A percentile compares a stretch with the other conserved stretches of the same genome.
These are phyloP conservation scores for Drosophila malerkotliana DNA, from an alignment of 1,140 invertebrate species.

Conservation along the genomic window DNA sequence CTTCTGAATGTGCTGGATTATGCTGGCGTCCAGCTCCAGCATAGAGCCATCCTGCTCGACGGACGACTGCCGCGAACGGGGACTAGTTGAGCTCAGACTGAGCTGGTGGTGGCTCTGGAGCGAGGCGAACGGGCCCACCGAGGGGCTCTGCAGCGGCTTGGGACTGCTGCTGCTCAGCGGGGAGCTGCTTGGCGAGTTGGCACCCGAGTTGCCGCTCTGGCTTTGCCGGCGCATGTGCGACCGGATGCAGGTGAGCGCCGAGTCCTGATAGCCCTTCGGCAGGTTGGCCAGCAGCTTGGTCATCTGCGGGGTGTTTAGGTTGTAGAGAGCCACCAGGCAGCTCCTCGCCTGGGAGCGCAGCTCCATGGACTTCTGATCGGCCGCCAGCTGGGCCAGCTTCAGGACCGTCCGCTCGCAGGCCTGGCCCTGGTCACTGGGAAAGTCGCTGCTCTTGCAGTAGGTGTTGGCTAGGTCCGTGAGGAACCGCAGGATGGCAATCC, in stretches of 20 bases:
- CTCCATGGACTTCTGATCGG: constrained; percentile 90
- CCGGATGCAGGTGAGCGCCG: constrained; percentile 93
- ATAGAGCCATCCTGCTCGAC: constrained; percentile 87
- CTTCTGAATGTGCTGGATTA: constrained; percentile 91
- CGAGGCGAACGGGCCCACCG: constrained; percentile 77
- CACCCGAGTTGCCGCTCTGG: constrained; percentile 84
- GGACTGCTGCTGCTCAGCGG: constrained; percentile 83
- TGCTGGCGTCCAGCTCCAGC: constrained; percentile 90
- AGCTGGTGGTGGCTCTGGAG: constrained; percentile 68
- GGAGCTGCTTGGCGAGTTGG: constrained; percentile 79
- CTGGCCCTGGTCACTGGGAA: constrained; percentile 84
- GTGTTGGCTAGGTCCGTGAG: constrained; percentile 88
- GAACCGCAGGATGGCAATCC: constrained; percentile 90
- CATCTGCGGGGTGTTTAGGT: constrained; percentile 92
- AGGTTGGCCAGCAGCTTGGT: constrained; percentile 93
- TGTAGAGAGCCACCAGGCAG: constrained; percentile 94
- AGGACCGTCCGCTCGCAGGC: constrained; percentile 87
- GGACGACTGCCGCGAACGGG: constrained; percentile 79
- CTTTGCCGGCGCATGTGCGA: constrained; percentile 89
- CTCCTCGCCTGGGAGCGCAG: constrained; percentile 91
- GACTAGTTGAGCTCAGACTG: constrained; percentile 78
- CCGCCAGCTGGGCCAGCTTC: constrained; percentile 88
- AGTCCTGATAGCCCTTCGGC: constrained; percentile 92
- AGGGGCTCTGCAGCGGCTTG: constrained; percentile 81
- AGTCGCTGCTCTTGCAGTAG: constrained; percentile 85